A percentile compares a stretch with the other conserved stretches of the same genome.
Conservation (phyloP, 2,888 invertebrate genomes). For the Mycalesis mineus region DNA sequence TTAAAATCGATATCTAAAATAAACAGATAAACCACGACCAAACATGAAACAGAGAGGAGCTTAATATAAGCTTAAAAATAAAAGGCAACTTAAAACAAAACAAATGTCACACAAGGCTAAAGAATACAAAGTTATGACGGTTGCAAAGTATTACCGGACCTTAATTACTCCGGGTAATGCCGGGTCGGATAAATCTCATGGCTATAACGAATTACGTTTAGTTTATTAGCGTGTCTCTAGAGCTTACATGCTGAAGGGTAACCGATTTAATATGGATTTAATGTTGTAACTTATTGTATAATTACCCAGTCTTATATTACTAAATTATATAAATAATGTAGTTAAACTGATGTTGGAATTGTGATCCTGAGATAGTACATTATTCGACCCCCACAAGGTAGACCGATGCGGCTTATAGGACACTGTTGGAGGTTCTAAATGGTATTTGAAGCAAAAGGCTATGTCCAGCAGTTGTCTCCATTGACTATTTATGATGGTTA, state of each 20-base stretch:
- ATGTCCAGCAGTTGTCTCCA: too few species aligned
- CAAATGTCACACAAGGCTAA: conserved; percentile 2
- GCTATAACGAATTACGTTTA: background rate
- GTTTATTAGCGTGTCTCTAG: background rate
- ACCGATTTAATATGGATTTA: background rate
- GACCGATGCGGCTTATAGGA: too few species aligned
- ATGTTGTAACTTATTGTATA: background rate
- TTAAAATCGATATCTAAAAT: too few species aligned
- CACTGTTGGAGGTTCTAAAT: too few species aligned
- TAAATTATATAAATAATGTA: too few species aligned
- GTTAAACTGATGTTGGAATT: too few species aligned
- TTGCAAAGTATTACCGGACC: background rate
- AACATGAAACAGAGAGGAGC: background rate
- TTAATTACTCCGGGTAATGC: background rate
- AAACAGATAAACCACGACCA: background rate
- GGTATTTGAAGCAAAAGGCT: too few species aligned
- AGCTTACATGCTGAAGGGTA: background rate
- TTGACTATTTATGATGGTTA: too few species aligned
- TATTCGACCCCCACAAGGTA: too few species aligned
- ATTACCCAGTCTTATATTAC: too few species aligned
- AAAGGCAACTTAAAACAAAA: background rate
- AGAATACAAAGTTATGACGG: conserved; percentile 2
- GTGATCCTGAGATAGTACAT: too few species aligned
- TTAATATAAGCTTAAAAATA: background rate
- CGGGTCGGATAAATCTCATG: background rate